A percentile compares a stretch with the other conserved stretches of the same genome.
Conservation (phyloP, 1,140 invertebrate species). For the Euwallacea fornicatus region DNA sequence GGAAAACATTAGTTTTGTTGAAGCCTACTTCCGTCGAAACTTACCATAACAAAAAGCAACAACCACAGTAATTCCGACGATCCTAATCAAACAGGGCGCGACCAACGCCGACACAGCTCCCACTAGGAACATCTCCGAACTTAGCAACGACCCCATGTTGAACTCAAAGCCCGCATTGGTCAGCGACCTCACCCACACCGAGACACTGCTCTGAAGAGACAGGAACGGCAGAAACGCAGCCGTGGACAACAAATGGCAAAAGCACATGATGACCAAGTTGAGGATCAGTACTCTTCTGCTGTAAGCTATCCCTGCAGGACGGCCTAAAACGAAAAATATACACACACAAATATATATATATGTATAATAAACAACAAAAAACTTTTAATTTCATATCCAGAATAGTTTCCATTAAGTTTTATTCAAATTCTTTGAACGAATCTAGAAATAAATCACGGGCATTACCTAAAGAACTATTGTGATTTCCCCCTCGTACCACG, state of each 20-base stretch:
- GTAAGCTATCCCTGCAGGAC: conserved; percentile 56
- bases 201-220: conserved; percentile 60
- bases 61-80: conserved; percentile 59
- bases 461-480: conserved; percentile 31
- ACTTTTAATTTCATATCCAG: neutral
- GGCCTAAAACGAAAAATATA: conserved; percentile 47
- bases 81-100: conserved; percentile 58
- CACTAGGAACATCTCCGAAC: conserved; percentile 58
- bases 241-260: conserved; percentile 62
- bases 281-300: conserved; percentile 52
- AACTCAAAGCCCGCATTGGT: conserved; percentile 22
- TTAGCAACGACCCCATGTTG: conserved; percentile 49
- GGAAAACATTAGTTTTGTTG: too few species aligned
- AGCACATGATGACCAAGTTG: conserved; percentile 61
- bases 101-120: conserved; percentile 60
- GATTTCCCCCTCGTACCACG: conserved; percentile 54
- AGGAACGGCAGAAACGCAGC: conserved; percentile 66
- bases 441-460: neutral
- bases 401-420: neutral
- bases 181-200: conserved; percentile 53
- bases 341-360: neutral
- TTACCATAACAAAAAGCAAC: conserved; percentile 49
- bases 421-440: neutral
- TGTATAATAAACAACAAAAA: neutral
- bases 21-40: neutral